These are phyloP conservation scores for Mermis nigrescens DNA, from an alignment of 2,888 invertebrate genomes.

Conservation along the genomic window DNA sequence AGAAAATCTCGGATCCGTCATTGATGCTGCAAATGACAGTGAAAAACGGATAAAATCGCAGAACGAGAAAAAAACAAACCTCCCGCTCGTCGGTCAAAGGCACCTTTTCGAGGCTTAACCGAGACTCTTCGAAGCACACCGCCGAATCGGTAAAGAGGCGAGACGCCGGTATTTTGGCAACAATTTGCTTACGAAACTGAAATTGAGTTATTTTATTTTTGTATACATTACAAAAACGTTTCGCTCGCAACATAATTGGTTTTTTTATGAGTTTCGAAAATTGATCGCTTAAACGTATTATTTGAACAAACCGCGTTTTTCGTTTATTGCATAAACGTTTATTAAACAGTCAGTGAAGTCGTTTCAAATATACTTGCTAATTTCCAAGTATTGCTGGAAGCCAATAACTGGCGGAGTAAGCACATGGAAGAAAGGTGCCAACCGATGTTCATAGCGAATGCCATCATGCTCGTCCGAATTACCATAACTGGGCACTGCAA, in stretches of 20 bases:
- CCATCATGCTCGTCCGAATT: slow-evolving; percentile 56
- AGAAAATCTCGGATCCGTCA: too few species aligned
- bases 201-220: too few species aligned
- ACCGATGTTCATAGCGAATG: slow-evolving; percentile 79
- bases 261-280: neutral
- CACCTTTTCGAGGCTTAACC: neutral
- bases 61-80: too few species aligned
- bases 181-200: neutral
- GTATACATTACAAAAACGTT: neutral
- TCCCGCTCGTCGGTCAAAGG: neutral
- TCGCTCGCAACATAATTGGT: neutral
- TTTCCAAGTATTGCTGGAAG: slow-evolving; percentile 67
- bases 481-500: slow-evolving; percentile 38
- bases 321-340: neutral
- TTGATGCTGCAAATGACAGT: too few species aligned
- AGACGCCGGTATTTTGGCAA: neutral
- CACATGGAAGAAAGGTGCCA: slow-evolving; percentile 66
- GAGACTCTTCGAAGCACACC: neutral
- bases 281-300: too few species aligned
- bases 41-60: too few species aligned
- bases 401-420: slow-evolving; percentile 73
- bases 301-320: too few species aligned
- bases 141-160: neutral
- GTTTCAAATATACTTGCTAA: slow-evolving; percentile 38
- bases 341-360: neutral